Evolutionary conservation across 2,888 invertebrate genomes (phyloP), one percentile per base, ranked within the genome.

Genomic region (Ommatoiulus sabulosus): DNA sequence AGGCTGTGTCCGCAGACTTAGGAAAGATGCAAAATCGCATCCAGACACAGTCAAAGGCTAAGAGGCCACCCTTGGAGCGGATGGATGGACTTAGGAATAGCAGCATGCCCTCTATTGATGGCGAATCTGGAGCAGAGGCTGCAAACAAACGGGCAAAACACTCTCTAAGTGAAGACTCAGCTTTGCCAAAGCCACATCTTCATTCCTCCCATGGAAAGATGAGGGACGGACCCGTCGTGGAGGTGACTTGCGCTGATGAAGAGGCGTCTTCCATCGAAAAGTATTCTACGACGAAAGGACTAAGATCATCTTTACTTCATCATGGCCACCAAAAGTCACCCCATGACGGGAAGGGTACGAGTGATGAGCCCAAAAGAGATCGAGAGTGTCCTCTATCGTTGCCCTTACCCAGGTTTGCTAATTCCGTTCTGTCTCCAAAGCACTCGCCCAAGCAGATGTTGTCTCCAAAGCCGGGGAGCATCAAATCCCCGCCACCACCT

Each of bases 381-480:
- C 57, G 87, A 92, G 94, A 93, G 89, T 94, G 95, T 17, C 96
- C 97, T 52, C 94, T 97, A 93, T 96, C 96, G 91, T 93, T 98
- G 91, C 97, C 98, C 43, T 93, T 98, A 91, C 98, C 98, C 80
- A 96, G 96, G 93, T 98, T 98, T 92, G 98, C 97, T 24, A 89
- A 88, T 48, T 87, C 89, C 5, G 88, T 90, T 10, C 87, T 90
- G 57, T 91, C 91, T 44, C 91, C 91, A 84, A 86, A 86, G 7
- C 46, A 86, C 8, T 86, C 86, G 20, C 86, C 86, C 46, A 90
- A 91, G 89, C 87, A 84, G 20, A 44, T 87, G 43, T 35, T 84
- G 89, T 89, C 90, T 3, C 89, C 90, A 0, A 89, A 87, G 86
- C 44, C 87, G 7, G 48, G 48, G 7, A 89, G 85, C 20, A 87